These are phyloP conservation scores for Calidris pygmaea DNA, from an alignment of 2,113 vertebrate genomes.

Conservation along the genomic window DNA sequence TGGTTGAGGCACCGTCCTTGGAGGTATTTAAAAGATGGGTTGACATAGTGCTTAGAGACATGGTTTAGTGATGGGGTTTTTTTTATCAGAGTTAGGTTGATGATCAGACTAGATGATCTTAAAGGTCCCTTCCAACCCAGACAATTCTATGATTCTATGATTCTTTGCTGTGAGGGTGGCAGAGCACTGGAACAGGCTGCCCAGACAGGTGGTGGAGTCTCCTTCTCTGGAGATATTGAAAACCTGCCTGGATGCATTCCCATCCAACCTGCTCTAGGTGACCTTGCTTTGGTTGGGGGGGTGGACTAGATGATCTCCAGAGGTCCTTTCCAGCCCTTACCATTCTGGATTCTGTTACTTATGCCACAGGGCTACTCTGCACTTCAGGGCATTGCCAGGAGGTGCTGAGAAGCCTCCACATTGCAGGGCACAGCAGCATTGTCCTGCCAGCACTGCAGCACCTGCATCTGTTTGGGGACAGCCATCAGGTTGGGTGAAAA, in stretches of 20 bases:
- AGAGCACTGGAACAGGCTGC: not conserved
- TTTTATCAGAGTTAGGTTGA: too few relatives aligned
- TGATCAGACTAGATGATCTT: too few relatives aligned
- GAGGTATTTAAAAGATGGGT: too few relatives aligned
- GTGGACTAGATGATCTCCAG: not conserved
- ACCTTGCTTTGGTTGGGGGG: not conserved
- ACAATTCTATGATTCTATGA: too few relatives aligned
- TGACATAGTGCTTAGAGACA: too few relatives aligned
- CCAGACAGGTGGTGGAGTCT: not conserved
- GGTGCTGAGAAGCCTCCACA: fast-evolving
- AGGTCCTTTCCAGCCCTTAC: not conserved
- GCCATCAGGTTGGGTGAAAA: fast-evolving
- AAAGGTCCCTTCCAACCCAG: too few relatives aligned
- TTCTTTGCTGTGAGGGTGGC: not conserved
- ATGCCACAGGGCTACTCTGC: not conserved
- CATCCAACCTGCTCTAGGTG: not conserved
- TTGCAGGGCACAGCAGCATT: not conserved
- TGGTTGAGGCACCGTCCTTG: too few relatives aligned
- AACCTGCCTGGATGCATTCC: not conserved
- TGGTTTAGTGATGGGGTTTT: too few relatives aligned
- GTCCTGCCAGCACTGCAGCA: fast-evolving
- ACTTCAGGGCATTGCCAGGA: fast-evolving
- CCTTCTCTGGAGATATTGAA: not conserved
- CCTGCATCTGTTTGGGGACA: fast-evolving
- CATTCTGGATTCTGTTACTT: not conserved